Base-by-base conservation (phyloP, 2,888 invertebrate genomes). In the Cephus sareptanus region DNA sequence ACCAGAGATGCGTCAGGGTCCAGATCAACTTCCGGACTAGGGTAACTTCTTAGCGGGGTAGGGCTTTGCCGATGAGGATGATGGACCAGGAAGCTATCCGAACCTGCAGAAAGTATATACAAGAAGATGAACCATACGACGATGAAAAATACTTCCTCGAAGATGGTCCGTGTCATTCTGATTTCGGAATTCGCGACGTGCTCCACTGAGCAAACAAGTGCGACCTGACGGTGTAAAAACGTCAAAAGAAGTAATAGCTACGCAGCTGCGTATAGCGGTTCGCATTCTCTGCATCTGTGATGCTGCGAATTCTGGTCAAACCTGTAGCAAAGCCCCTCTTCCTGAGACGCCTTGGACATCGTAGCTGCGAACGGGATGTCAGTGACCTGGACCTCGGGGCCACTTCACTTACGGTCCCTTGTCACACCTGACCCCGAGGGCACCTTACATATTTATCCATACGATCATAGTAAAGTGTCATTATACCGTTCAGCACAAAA, bases 281-380 rank as follows among this genome's bases (percentile, higher is more conserved):
- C 56, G 56, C 23, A 33, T 71, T 34, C 71, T 34, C 79, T 85
- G 83, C 85, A 84, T 69, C 83, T 82, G 83, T 80, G 84, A 84
- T 85, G 85, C 85, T 82, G 84, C 86, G 86, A 87, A 89, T 89
- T 89, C 89, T 87, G 85, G 89, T 89, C 86, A 89, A 88, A 89
- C 89, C 87, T 89, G 89, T 87, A 87, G 78, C 77, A 73, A 77
- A 75, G 23, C 68, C 30, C 69, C 30, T 82, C 76, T 80, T 77
- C 83, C 80, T 79, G 82, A 84, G 82, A 75, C 76, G 78, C 76
- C 81, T 74, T 31, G 79, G 76, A 56, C 56, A 77, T 75, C 37
- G 74, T 69, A 34, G 34, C 74, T 35, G 33, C 75, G 77, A 75
- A 81, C 77, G 77, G 35, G 79, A 87, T 88, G 89, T 89, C 88